These are phyloP conservation scores for Pyrgilauda ruficollis DNA, from an alignment of 2,113 vertebrate genomes.

Conservation along the genomic window DNA sequence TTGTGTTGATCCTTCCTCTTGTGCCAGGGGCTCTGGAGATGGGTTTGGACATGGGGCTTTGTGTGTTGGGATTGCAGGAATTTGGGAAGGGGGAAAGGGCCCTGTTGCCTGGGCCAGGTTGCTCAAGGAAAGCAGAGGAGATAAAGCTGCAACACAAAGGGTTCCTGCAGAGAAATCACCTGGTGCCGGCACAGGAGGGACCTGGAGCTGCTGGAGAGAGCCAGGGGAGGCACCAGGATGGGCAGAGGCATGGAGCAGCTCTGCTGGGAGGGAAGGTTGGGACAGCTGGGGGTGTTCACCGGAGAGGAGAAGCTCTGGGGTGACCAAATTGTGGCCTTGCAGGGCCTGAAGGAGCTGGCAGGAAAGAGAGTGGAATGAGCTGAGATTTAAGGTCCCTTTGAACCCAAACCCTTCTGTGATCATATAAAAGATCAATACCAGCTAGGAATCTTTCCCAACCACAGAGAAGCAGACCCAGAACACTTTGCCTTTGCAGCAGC, in stretches of 20 bases:
- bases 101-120: not conserved
- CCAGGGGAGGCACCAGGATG: not conserved
- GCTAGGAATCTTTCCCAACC: not conserved
- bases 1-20: rapidly evolving
- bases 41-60: not conserved
- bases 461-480: not conserved
- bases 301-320: not conserved
- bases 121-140: not conserved
- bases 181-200: not conserved
- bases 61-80: not conserved
- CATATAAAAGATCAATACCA: not conserved
- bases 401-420: too few relatives aligned
- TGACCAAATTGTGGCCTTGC: rapidly evolving
- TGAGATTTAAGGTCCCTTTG: rapidly evolving
- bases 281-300: not conserved
- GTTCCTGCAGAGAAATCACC: not conserved
- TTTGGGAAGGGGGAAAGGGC: not conserved
- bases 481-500: not conserved
- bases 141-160: not conserved
- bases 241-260: not conserved
- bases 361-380: rapidly evolving
- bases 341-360: rapidly evolving
- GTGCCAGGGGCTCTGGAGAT: not conserved
- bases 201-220: not conserved
- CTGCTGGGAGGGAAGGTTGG: not conserved